A percentile compares a stretch with the other conserved stretches of the same genome.
Conservation (phyloP, 2,113 vertebrate genomes). For the Cisticola juncidis region DNA sequence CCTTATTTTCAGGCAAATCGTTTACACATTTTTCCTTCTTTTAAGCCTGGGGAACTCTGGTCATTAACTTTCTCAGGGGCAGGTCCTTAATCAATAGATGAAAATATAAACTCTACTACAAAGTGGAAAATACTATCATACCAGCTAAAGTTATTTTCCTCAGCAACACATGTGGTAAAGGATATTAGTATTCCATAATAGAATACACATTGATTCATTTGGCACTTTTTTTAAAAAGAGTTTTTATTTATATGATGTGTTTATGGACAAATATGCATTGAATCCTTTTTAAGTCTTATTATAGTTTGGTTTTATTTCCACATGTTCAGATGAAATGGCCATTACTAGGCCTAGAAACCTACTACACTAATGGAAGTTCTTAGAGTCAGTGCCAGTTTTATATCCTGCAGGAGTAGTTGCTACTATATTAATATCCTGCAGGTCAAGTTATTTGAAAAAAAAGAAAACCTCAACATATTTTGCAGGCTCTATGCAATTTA, state of each 20-base stretch:
- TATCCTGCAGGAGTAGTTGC: slow-evolving; percentile 52
- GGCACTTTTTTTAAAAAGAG: slow-evolving; percentile 50
- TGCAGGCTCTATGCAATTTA: slow-evolving; percentile 48
- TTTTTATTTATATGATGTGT: slow-evolving; percentile 74
- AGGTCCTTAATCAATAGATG: slow-evolving; percentile 26
- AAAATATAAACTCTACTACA: slow-evolving; percentile 60
- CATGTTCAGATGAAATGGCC: slow-evolving; percentile 69
- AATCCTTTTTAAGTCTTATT: slow-evolving; percentile 69
- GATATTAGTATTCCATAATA: slow-evolving; percentile 71
- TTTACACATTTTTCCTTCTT: slow-evolving; percentile 31
- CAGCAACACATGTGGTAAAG: slow-evolving; percentile 49
- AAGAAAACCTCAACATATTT: neutral
- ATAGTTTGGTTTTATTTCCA: slow-evolving; percentile 72
- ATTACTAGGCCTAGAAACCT: slow-evolving; percentile 38
- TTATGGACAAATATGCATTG: slow-evolving; percentile 72
- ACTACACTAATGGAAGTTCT: slow-evolving; percentile 56
- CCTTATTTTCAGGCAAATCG: slow-evolving; percentile 49
- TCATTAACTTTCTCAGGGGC: slow-evolving; percentile 20
- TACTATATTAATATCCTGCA: slow-evolving; percentile 72
- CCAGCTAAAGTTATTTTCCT: slow-evolving; percentile 57
- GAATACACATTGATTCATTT: slow-evolving; percentile 73
- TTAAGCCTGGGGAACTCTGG: neutral
- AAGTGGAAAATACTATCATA: slow-evolving; percentile 65
- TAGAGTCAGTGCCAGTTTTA: slow-evolving; percentile 53
- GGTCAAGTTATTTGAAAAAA: slow-evolving; percentile 48